phyloP scores from a whole-genome alignment of 2,888 invertebrate species.

The Melanostoma mellinum region DNA sequence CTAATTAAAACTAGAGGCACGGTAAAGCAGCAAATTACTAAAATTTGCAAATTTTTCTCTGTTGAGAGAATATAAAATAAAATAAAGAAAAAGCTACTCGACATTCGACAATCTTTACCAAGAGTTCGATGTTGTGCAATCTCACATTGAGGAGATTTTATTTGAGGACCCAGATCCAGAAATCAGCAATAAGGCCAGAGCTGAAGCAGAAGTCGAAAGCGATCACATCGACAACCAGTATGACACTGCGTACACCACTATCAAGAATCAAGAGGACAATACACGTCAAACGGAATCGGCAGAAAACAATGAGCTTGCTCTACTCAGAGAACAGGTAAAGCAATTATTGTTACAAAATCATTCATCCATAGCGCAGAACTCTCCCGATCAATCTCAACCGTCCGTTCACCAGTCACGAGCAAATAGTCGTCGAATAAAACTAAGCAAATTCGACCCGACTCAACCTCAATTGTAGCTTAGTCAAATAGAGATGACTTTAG shows the following conservation, averaged over 20 bases:
- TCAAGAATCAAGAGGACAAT: neutral
- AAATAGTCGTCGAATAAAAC: conserved; percentile 6
- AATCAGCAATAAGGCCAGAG: neutral
- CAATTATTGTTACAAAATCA: conserved; percentile 1
- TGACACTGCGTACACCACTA: neutral
- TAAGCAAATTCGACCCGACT: conserved; percentile 8
- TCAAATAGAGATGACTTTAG: conserved; percentile 5
- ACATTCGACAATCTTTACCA: conserved; percentile 1
- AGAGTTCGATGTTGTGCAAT: conserved; percentile 6
- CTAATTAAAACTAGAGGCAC: conserved; percentile 9
- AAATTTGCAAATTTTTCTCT: conserved; percentile 13
- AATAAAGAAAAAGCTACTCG: neutral
- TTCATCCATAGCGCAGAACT: neutral
- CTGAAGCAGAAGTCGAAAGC: neutral
- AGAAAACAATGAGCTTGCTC: neutral
- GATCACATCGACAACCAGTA: conserved; percentile 8
- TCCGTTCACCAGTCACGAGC: conserved; percentile 4
- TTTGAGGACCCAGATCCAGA: neutral
- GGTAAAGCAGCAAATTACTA: conserved; percentile 24
- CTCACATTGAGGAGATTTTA: neutral
- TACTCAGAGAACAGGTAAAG: conserved; percentile 11
- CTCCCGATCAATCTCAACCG: neutral
- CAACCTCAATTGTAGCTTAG: conserved; percentile 21
- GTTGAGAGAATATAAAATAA: neutral
- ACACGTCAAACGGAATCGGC: conserved; percentile 4